A percentile compares a stretch with the other conserved stretches of the same genome.
These are phyloP conservation scores for Siderastrea siderea DNA, from an alignment of 92 coral and sea anemone species.

Conservation along the genomic window DNA sequence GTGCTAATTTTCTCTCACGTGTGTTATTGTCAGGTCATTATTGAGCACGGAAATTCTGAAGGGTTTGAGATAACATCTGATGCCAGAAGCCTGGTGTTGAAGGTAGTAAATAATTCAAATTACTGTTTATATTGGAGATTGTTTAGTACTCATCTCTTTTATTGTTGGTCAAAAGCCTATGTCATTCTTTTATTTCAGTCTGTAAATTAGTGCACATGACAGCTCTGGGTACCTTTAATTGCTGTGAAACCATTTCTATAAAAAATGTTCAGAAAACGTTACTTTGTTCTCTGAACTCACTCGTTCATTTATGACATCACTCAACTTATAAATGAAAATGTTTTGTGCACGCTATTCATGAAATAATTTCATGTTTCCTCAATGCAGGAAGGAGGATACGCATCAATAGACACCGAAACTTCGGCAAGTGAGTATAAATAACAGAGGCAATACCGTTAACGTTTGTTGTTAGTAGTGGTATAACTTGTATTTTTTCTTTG, in stretches of 20 bases:
- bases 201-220: too few species aligned
- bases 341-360: neutral
- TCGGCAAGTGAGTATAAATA: neutral
- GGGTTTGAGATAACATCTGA: slow-evolving; percentile 93
- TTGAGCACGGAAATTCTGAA: slow-evolving; percentile 95
- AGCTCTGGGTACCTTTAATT: too few species aligned
- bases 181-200: too few species aligned
- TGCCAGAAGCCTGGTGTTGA: slow-evolving; percentile 89
- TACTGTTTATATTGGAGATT: neutral
- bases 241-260: too few species aligned
- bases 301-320: too few species aligned
- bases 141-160: neutral
- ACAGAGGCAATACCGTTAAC: too few species aligned
- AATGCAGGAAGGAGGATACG: slow-evolving; percentile 22
- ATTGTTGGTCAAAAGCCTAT: too few species aligned
- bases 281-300: too few species aligned
- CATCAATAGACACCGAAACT: slow-evolving; percentile 9
- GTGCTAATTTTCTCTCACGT: neutral
- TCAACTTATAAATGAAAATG: too few species aligned
- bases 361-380: neutral
- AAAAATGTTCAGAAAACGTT: too few species aligned
- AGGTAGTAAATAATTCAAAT: slow-evolving; percentile 33
- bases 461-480: neutral
- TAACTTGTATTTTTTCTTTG: neutral
- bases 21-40: slow-evolving; percentile 75